These are phyloP conservation scores for Liopterus haemorrhoidalis DNA, from an alignment of 2,888 invertebrate species.

Conservation along the genomic window DNA sequence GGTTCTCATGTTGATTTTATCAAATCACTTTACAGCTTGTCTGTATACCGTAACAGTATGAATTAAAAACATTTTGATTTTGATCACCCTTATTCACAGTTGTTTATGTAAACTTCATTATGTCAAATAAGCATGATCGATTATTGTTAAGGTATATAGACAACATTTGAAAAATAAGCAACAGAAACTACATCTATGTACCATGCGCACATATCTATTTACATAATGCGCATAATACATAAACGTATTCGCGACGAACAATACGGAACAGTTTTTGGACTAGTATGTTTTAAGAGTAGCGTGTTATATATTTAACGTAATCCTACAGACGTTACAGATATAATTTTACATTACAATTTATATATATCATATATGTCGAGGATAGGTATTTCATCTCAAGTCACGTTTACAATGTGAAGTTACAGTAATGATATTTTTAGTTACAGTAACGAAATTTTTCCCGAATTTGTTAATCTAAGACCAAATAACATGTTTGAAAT, in stretches of 20 bases:
- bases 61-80: too few relatives aligned
- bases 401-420: constrained; percentile 23
- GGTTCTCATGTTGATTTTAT: too few relatives aligned
- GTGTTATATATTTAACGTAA: constrained; percentile 29
- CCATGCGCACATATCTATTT: too few relatives aligned
- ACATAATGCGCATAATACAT: background rate
- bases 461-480: constrained; percentile 18
- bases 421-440: constrained; percentile 16
- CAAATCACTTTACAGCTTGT: too few relatives aligned
- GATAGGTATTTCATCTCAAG: constrained; percentile 26
- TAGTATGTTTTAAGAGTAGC: constrained; percentile 13
- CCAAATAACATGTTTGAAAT: constrained; percentile 14
- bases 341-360: constrained; percentile 39
- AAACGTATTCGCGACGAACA: background rate
- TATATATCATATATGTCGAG: too few relatives aligned
- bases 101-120: too few relatives aligned
- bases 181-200: too few relatives aligned
- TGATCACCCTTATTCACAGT: too few relatives aligned
- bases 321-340: constrained; percentile 39
- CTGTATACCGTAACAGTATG: too few relatives aligned
- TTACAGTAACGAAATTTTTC: constrained; percentile 7
- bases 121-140: too few relatives aligned
- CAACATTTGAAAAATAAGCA: too few relatives aligned
- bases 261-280: constrained; percentile 16
- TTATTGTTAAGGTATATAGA: too few relatives aligned